Base-by-base conservation (phyloP, 2,113 vertebrate species). In the Thryonomys swinderianus region DNA sequence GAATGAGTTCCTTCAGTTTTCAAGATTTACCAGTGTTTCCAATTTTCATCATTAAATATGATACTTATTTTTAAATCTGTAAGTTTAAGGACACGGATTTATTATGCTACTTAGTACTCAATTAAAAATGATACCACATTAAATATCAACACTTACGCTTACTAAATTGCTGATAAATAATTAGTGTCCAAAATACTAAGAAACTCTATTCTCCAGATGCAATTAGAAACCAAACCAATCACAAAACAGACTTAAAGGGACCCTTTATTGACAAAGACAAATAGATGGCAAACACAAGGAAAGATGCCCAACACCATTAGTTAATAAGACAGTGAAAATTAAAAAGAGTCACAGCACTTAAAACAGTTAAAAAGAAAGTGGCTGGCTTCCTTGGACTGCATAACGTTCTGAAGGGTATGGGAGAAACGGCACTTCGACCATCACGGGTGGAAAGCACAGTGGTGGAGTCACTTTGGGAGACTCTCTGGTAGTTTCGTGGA, bases 191-290 rank as follows among this genome's bases (percentile, higher is more conserved):
- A 87, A 82, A 37, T 82, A 69, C 34, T 37, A 69, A 69, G 66
- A 34, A 82, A 93, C 30, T 86, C n/a, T 86, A 74, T 6, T 85
- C 34, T 88, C 12, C 88, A 80, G 64, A 67, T 30, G 85, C 27
- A 67, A 0, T 32, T 45, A 79, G 17, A 74, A 94, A 93, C 45
- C 12, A 89, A 94, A 78, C 5, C 76, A 78, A 57, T 69, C 66
- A 51, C 82, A 45, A 71, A 94, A 78, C 82, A 78, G 87, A 90
- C 57, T 90, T 85, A 64, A 64, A 92, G 9, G 83, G 42, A 25
- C 4, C 20, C 11, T 91, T 88, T 79, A 79, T 92, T 85, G 71
- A 73, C 79, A 48, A 81, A 61, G 27, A 83, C 27, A 86, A 64
- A 85, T 17, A 67, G 3, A 73, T 64, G 45, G 48, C 23, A 96